These are phyloP conservation scores for Thalassoma bifasciatum DNA, from an alignment of 2,113 vertebrate genomes.

Conservation along the genomic window DNA sequence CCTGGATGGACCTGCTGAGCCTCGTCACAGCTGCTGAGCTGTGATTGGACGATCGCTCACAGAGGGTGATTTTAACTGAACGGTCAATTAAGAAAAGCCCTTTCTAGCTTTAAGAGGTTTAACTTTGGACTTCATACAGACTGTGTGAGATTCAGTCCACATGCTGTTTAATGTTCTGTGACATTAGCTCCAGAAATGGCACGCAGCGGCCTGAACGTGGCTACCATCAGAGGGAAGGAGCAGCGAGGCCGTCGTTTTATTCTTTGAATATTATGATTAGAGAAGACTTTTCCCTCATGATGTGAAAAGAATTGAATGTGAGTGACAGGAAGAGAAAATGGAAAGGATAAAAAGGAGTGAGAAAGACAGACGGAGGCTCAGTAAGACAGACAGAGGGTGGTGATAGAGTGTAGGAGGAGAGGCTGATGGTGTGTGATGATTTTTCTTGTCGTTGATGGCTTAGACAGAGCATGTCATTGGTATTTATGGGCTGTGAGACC, in stretches of 20 bases:
- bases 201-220: not conserved
- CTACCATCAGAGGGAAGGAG: not conserved
- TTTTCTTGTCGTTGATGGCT: slow-evolving; percentile 41
- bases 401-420: slow-evolving; percentile 52
- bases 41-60: not conserved
- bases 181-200: not conserved
- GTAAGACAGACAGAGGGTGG: not conserved
- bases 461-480: slow-evolving; percentile 50
- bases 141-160: not conserved
- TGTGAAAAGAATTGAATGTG: no score
- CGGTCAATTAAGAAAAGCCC: not conserved
- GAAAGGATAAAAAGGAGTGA: not conserved
- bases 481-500: slow-evolving; percentile 43
- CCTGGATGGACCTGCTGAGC: not conserved
- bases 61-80: not conserved
- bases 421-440: slow-evolving; percentile 65
- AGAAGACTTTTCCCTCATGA: no score
- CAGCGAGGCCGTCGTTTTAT: no score
- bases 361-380: slow-evolving; percentile 6
- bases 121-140: not conserved
- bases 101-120: not conserved
- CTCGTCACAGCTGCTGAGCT: not conserved
- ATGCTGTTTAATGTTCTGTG: not conserved
- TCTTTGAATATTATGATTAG: not conserved
- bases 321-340: no score